phyloP scores from a whole-genome alignment of 2,113 vertebrate genomes.

The Glaucidium brasilianum region DNA sequence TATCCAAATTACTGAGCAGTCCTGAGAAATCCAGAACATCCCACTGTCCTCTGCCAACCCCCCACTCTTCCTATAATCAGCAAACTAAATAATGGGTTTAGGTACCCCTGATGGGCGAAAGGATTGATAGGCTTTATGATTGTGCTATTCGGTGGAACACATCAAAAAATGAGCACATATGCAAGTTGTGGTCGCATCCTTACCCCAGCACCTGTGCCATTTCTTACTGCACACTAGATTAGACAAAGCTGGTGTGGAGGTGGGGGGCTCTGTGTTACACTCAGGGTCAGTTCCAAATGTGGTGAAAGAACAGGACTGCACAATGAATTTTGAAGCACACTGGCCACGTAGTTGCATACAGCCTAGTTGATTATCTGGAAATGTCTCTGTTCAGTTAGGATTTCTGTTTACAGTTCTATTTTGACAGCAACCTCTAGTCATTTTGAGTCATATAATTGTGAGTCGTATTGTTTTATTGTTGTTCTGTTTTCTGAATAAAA shows the following conservation, averaged over 20 bases:
- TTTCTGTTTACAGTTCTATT: neutral
- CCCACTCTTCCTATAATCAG: neutral
- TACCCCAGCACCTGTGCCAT: neutral
- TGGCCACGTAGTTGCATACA: accelerated
- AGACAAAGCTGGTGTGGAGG: neutral
- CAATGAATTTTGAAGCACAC: neutral
- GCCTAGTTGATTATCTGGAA: neutral
- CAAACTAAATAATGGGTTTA: neutral
- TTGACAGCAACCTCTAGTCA: neutral
- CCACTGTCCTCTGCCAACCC: neutral
- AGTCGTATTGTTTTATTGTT: neutral
- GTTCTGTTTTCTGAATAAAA: neutral
- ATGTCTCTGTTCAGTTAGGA: neutral
- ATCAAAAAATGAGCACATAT: accelerated
- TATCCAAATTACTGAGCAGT: neutral
- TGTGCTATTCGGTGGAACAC: neutral
- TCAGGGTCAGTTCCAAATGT: neutral
- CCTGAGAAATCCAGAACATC: neutral
- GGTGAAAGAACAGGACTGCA: neutral
- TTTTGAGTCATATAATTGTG: neutral
- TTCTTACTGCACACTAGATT: neutral
- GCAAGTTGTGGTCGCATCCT: neutral
- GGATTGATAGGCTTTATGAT: neutral
- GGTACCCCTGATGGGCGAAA: neutral
- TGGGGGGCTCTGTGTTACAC: no score